Evolutionary conservation across 2,113 vertebrate genomes (phyloP).

Genomic region (Gallinago jamesoni): DNA sequence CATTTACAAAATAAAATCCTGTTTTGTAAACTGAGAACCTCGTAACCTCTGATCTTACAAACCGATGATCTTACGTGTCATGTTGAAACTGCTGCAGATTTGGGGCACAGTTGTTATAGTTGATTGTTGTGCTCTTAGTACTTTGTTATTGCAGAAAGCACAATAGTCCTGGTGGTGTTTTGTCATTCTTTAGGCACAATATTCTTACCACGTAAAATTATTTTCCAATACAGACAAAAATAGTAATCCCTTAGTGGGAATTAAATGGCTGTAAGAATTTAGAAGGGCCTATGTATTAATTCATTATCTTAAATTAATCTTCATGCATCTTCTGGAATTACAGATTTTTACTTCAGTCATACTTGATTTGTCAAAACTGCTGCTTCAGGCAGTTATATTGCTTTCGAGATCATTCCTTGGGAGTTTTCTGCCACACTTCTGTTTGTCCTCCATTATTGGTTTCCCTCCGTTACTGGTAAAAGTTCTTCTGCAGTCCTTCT

Average conservation of each 20-base stretch:
- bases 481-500: background rate
- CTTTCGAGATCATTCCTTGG: background rate
- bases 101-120: background rate
- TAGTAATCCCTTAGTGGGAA: background rate
- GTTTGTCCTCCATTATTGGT: background rate
- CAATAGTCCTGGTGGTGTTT: background rate
- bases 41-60: background rate
- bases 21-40: background rate
- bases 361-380: background rate
- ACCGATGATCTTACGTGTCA: fast-evolving
- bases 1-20: background rate
- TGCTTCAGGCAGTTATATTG: background rate
- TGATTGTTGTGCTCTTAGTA: background rate
- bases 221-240: background rate
- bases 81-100: background rate
- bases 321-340: background rate
- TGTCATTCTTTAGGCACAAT: background rate
- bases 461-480: background rate
- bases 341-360: background rate
- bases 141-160: background rate
- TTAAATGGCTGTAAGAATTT: background rate
- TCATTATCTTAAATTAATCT: background rate
- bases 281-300: background rate
- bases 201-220: background rate
- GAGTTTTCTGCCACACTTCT: background rate